Percentiles rank a stretch among this genome's conserved stretches.
Conservation (phyloP, 2,113 vertebrate species). For the Protobothrops flavoviridis region DNA sequence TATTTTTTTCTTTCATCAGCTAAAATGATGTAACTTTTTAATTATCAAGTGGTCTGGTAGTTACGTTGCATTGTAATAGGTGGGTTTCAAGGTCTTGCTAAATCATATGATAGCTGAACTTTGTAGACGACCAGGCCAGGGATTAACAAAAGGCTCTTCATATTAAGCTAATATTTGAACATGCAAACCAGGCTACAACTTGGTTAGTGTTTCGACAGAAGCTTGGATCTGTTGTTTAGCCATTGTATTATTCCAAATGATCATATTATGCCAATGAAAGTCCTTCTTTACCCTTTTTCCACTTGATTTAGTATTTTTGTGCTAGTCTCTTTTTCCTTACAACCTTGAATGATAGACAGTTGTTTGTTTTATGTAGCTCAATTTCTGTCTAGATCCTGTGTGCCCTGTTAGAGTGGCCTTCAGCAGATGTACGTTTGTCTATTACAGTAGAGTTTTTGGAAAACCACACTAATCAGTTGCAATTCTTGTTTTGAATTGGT, state of each 20-base stretch:
- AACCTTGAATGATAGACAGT: background rate
- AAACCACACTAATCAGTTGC: background rate
- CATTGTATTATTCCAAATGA: background rate
- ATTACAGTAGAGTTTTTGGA: background rate
- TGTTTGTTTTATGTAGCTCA: background rate
- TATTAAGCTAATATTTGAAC: background rate
- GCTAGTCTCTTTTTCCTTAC: background rate
- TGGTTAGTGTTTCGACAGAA: background rate
- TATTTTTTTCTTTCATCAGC: background rate
- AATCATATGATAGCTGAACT: background rate
- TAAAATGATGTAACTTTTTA: background rate
- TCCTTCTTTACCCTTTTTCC: background rate
- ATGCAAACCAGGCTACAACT: background rate
- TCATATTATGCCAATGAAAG: background rate
- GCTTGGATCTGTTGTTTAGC: background rate
- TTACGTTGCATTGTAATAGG: background rate
- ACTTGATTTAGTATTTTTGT: background rate
- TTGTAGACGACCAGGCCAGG: background rate
- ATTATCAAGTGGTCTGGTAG: background rate
- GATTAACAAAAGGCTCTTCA: background rate
- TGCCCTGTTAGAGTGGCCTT: background rate
- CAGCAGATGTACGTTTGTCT: background rate
- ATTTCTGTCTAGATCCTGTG: background rate
- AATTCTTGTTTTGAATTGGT: slow-evolving; percentile 3
- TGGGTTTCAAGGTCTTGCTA: background rate